Evolutionary conservation across 2,113 vertebrate genomes (phyloP).

Genomic region (Sturnus vulgaris): DNA sequence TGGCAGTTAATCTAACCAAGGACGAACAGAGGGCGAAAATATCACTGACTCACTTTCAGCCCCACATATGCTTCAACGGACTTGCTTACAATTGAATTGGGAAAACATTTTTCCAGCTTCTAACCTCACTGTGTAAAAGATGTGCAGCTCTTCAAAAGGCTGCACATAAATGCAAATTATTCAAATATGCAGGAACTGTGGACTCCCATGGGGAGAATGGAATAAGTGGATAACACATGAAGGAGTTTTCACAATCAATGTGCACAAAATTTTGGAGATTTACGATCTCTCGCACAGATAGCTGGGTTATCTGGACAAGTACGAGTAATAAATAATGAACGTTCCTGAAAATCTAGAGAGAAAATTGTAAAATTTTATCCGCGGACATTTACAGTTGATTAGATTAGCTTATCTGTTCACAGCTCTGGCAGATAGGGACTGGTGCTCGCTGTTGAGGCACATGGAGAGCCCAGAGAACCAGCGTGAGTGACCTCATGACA

Average conservation of each 20-base stretch:
- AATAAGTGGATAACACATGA: not conserved
- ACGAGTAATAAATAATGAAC: not conserved
- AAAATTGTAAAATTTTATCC: not conserved
- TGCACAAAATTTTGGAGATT: not conserved
- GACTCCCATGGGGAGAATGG: not conserved
- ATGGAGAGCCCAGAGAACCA: not conserved
- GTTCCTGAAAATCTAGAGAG: not conserved
- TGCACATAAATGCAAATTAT: not conserved
- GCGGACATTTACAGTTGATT: not conserved
- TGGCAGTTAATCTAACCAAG: not conserved
- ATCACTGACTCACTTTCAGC: not conserved
- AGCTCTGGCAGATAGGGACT: not conserved
- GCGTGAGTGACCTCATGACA: not conserved
- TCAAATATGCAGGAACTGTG: not conserved
- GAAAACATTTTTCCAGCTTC: not conserved
- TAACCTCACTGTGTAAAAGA: not conserved
- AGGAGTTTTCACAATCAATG: not conserved
- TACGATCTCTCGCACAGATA: not conserved
- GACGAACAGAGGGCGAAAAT: not conserved
- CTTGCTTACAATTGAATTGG: not conserved
- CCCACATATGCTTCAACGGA: not conserved
- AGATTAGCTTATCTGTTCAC: not conserved
- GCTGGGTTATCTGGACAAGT: not conserved
- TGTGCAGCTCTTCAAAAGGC: not conserved
- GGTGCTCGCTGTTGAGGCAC: accelerated